Base-by-base conservation (phyloP, 2,888 invertebrate genomes). In the Galeruca laticollis region DNA sequence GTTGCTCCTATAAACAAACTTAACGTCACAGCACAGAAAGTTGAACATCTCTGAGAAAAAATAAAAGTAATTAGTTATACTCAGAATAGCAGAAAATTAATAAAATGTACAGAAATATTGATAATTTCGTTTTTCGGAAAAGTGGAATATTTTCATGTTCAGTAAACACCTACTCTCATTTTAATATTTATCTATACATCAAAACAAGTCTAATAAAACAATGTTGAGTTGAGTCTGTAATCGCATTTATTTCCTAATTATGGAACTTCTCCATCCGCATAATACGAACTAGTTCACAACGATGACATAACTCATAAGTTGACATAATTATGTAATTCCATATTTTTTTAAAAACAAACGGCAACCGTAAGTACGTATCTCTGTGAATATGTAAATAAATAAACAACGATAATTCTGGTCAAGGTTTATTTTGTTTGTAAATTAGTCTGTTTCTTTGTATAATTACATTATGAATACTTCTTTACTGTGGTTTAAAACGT, bases 1-100 rank as follows among this genome's bases (percentile, higher is more conserved):
- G 95, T 94, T 82, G 95, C 94, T 84, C 98, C 98, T 79, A 96
- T 95, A 86, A 96, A 94, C 75, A 97, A 90, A 85, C 96, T 96
- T 81, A 97, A 89, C 77, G 96, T 95, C 82, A 97, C 96, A 80
- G 94, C 94, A 78, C 93, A 92, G 87, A 97, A 96, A 79, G 97
- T 97, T 81, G 96, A 93, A 86, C 96, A 93, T 88, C 92, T 93
- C 96, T 97, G 92, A 76, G 91, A 66, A 47, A 60, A 66, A 66
- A 15, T n/a, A n/a, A n/a, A n/a, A n/a, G n/a, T 43, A 31, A 60
- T 15, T 2, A 18, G 20, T 21, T 21, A 21, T 52, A 21, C 1
- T 11, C 4, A 52, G 11, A 21, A 21, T 52, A 26, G 3, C 4
- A 26, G 6, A 26, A 26, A 26, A n/a, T n/a, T n/a, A n/a, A n/a